phyloP scores from a whole-genome alignment of 30 jellyfish, hydroid and myxozoan species.

The Cassiopea andromeda region DNA sequence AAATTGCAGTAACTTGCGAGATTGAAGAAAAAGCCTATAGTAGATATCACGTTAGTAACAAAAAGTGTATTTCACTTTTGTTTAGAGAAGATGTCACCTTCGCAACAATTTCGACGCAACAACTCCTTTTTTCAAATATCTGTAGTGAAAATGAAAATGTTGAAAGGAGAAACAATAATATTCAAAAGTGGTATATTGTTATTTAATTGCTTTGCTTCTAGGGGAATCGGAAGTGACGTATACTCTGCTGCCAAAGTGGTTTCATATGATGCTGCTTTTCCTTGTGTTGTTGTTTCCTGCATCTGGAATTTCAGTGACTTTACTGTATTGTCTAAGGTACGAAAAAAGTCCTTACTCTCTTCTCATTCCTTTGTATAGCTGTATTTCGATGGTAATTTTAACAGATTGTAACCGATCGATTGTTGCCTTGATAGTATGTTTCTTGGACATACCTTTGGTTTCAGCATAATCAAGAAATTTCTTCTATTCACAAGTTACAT shows the following conservation, averaged over 20 bases:
- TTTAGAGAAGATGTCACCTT: background rate
- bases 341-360: background rate
- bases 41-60: no score
- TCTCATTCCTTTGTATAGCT: background rate
- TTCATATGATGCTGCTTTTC: background rate
- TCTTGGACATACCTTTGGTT: no score
- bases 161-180: no score
- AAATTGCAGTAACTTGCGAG: no score
- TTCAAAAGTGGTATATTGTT: background rate
- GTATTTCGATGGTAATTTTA: no score
- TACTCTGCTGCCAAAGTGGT: slow-evolving; percentile 11
- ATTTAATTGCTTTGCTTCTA: background rate
- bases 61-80: background rate
- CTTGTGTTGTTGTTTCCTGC: slow-evolving; percentile 17
- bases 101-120: background rate
- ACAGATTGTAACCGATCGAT: no score
- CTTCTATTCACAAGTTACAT: no score
- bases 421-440: no score
- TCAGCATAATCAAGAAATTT: no score
- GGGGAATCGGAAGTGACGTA: background rate
- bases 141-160: no score
- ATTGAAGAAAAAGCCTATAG: no score
- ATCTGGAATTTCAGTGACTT: slow-evolving; percentile 15
- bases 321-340: slow-evolving; percentile 18
- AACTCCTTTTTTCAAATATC: no score